Conservation (phyloP, 1,140 invertebrate species). For the Nasonia longicornis region DNA sequence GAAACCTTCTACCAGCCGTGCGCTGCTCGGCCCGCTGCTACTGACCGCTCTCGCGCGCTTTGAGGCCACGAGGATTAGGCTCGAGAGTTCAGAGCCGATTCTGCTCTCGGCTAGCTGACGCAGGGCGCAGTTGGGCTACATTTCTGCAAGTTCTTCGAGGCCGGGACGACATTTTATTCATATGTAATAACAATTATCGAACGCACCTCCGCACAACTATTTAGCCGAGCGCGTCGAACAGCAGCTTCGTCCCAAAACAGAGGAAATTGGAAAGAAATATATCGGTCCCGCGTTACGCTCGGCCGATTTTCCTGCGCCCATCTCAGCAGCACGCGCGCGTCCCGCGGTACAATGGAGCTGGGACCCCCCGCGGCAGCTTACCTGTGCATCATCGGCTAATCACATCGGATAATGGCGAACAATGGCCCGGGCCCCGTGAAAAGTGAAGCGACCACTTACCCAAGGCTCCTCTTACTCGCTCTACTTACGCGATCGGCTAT, state of each 20-base stretch:
- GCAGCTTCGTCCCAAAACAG: neutral
- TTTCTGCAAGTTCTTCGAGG: too few relatives aligned
- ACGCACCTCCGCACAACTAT: too few relatives aligned
- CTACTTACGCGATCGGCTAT: neutral
- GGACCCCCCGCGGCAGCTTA: slow-evolving; percentile 67
- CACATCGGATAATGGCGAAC: slow-evolving; percentile 68
- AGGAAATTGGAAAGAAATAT: neutral
- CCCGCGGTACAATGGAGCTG: slow-evolving; percentile 55
- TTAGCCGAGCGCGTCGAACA: too few relatives aligned
- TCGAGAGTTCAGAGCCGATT: neutral
- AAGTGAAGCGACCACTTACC: slow-evolving; percentile 66
- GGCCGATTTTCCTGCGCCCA: neutral
- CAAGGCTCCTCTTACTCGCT: slow-evolving; percentile 33
- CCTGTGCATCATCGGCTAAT: slow-evolving; percentile 71
- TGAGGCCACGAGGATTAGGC: neutral
- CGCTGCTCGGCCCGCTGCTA: neutral
- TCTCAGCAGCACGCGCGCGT: neutral
- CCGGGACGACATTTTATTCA: too few relatives aligned
- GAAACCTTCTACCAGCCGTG: neutral
- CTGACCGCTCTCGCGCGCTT: neutral
- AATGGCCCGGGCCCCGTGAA: slow-evolving; percentile 63
- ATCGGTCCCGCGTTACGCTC: neutral
- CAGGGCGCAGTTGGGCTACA: neutral
- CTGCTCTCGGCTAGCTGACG: too few relatives aligned
- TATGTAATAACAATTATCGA: too few relatives aligned